Base-by-base conservation (phyloP, 2,888 invertebrate species). In the Lasiommata megera region DNA sequence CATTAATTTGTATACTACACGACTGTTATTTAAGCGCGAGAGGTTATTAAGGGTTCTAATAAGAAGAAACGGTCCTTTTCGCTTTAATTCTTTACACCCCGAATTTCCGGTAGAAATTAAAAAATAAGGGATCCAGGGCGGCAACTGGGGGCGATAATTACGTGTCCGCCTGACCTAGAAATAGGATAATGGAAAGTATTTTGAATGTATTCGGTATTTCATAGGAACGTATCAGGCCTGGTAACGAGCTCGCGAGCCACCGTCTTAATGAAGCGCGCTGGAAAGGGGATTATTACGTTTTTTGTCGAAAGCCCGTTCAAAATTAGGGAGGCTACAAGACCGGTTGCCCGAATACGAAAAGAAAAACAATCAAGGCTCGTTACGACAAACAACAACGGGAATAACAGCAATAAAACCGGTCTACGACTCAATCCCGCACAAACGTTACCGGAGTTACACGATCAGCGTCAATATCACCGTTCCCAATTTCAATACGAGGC, bases 401-500 rank as follows among this genome's bases (percentile, higher is more conserved):
- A 73, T 73, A 81, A 80, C 78, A 80, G 74, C 80, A 81, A 83
- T 83, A 85, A 85, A 84, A 81, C 67, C 67, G 64, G 65, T 68
- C 71, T 71, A 75, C 73, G 79, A 78, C 80, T 83, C 82, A 79
- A 85, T 84, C 82, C 82, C 80, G 79, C 68, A 75, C 79, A 70
- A 68, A 73, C 77, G 73, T 76, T 76, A 73, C 76, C 58, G 67
- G 74, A 74, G 81, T 83, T 79, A 82, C 84, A 82, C 84, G 84
- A 76, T 76, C 77, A 72, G 70, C 70, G 72, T 68, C 72, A 71
- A 74, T 76, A 73, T 74, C 79, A 74, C 79, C 80, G 80, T 78
- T 81, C 74, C 79, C 79, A 80, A 83, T 82, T 84, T 83, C 82
- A 85, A 86, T 84, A 81, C 81, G 76, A 80, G 77, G 72, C 85